Base-by-base conservation (phyloP, 2,888 invertebrate genomes). In the Tipula vernalis region DNA sequence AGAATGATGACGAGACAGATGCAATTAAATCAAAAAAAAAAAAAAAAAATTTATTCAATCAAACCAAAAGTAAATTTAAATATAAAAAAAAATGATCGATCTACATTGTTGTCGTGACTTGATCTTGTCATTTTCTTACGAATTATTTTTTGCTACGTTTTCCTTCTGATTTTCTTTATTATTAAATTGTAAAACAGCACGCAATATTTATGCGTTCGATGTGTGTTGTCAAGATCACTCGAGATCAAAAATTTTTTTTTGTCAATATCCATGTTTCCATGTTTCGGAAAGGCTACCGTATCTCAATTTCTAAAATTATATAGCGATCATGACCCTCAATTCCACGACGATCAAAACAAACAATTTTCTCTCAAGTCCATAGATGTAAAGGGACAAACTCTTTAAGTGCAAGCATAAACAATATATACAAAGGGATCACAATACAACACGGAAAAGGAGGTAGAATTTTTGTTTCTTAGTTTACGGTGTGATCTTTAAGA, bases 81-180 rank as follows among this genome's bases (percentile, higher is more conserved):
- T 71, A 71, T 8, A 71, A 10, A 71, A 28, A 71, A 28, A 71
- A 71, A 71, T 71, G 28, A 71, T 71, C 71, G 71, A 71, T 84
- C 15, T 84, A 36, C 84, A 84, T 84, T 84, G 36, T 36, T 83
- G 84, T 84, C 84, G 84, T 84, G 84, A 39, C 84, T 39, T 39
- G 84, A 39, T 84, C 84, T 84, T 84, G 84, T 84, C 84, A 84
- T 84, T 84, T 84, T 84, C 39, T 84, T 39, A 84, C 10, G 71
- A 71, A 71, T 71, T 71, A 71, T 71, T 71, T 71, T 71, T 28
- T 71, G 51, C 51, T 51, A 15, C 15, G 51, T 71, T 71, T 28
- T 71, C 18, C 28, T 71, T 28, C 71, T 71, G 71, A 71, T 71
- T 71, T 71, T 71, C 28, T 71, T 71, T 84, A 84, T 39, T 84